phyloP scores from a whole-genome alignment of 1,140 invertebrate genomes.

The Anastrepha ludens region DNA sequence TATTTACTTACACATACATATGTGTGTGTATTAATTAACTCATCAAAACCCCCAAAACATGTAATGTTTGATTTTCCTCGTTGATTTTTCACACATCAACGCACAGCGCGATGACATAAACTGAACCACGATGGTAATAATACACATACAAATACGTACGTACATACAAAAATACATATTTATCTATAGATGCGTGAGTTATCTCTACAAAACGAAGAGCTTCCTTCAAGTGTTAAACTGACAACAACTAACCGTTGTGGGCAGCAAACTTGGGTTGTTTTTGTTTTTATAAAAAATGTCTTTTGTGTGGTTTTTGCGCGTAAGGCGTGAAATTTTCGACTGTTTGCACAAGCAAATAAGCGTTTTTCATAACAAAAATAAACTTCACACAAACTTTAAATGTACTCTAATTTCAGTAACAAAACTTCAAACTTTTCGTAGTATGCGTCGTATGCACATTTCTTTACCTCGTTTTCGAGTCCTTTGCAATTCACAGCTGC shows the following conservation, averaged over 20 bases:
- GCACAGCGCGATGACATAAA: background rate
- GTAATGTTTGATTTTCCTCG: background rate
- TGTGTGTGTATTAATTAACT: background rate
- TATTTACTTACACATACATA: background rate
- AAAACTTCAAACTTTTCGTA: too few relatives aligned
- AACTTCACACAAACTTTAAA: too few relatives aligned
- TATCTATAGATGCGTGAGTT: too few relatives aligned
- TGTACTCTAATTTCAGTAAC: too few relatives aligned
- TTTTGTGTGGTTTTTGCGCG: background rate
- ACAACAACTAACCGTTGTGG: background rate
- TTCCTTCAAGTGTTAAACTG: too few relatives aligned
- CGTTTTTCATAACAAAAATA: background rate
- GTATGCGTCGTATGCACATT: too few relatives aligned
- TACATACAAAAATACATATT: background rate
- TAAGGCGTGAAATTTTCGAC: background rate
- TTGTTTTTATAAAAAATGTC: background rate
- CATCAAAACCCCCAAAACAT: background rate
- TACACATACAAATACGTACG: background rate
- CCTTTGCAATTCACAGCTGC: too few relatives aligned
- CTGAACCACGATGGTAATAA: background rate
- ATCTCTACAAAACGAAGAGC: too few relatives aligned
- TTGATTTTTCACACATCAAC: background rate
- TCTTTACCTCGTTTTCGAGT: too few relatives aligned
- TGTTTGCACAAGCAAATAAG: background rate
- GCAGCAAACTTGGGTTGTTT: background rate